phyloP scores from a whole-genome alignment of 2,113 vertebrate species.

The Stigmatopora nigra region DNA sequence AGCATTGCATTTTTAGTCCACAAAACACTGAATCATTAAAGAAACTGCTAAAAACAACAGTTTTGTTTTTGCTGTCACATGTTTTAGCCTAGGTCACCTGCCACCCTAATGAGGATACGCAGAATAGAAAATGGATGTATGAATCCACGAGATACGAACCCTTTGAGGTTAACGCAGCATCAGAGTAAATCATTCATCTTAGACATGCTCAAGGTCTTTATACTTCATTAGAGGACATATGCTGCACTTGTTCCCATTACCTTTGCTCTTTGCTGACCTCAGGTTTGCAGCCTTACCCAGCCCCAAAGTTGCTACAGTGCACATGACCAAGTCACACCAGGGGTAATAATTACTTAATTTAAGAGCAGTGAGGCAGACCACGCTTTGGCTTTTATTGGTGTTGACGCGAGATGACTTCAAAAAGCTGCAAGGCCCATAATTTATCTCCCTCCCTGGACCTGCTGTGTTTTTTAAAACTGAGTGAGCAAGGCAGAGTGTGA shows the following conservation, averaged over 20 bases:
- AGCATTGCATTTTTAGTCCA: neutral
- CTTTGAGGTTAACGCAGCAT: conserved; percentile 27
- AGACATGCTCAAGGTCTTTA: conserved; percentile 39
- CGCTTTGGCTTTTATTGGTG: conserved; percentile 60
- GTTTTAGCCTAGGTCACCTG: neutral
- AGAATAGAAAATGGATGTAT: neutral
- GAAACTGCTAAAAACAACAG: neutral
- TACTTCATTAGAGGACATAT: conserved; percentile 51
- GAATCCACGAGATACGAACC: conserved; percentile 22
- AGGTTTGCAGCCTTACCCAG: conserved; percentile 24
- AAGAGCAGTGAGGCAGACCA: conserved; percentile 52
- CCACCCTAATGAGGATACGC: neutral
- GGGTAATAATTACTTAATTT: conserved; percentile 68
- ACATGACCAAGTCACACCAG: conserved; percentile 54
- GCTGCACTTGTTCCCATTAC: conserved; percentile 31
- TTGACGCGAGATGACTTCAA: conserved; percentile 66
- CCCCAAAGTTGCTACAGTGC: conserved; percentile 22
- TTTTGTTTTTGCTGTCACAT: neutral
- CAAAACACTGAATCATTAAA: neutral
- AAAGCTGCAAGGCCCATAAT: conserved; percentile 60
- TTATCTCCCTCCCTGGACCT: conserved; percentile 59
- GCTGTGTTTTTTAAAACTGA: conserved; percentile 52
- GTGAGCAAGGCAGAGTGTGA: conserved; percentile 44
- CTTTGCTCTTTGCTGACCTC: conserved; percentile 22
- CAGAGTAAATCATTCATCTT: conserved; percentile 47